phyloP scores from a whole-genome alignment of 2,113 vertebrate genomes.

The Rousettus leschenaultii region DNA sequence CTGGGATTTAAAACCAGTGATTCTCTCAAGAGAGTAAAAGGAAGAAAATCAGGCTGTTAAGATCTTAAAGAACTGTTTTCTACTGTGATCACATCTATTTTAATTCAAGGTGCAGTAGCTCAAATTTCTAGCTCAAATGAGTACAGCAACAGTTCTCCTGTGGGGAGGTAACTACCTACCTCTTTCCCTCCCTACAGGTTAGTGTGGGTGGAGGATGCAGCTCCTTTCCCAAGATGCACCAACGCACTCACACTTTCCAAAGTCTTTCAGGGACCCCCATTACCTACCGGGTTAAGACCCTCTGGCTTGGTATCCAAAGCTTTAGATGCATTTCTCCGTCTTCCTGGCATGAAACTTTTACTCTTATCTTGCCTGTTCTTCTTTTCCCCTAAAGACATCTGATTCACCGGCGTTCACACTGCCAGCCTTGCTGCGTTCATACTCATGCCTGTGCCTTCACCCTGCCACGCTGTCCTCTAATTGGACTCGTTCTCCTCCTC shows the following conservation, averaged over 20 bases:
- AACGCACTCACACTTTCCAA: neutral
- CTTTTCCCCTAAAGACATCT: neutral
- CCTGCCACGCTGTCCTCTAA: neutral
- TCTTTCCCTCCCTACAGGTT: neutral
- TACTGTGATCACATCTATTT: neutral
- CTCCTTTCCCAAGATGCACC: neutral
- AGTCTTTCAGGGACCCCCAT: neutral
- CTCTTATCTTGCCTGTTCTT: neutral
- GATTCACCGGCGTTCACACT: neutral
- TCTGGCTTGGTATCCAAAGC: neutral
- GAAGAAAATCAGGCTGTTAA: conserved; percentile 7
- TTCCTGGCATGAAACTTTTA: neutral
- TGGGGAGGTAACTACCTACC: fast-evolving
- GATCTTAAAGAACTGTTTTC: neutral
- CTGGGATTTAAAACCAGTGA: neutral
- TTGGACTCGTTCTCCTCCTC: neutral
- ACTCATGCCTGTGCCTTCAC: too few species aligned
- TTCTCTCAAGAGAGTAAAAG: conserved; percentile 34
- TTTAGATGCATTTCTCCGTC: neutral
- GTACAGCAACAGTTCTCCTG: neutral
- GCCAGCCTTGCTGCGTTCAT: neutral
- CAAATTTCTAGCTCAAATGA: conserved; percentile 16
- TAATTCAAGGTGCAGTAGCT: neutral
- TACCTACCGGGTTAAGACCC: neutral
- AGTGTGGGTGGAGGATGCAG: neutral